These are phyloP conservation scores for Rhopalosiphum maidis DNA, from an alignment of 1,140 invertebrate genomes.

Conservation along the genomic window DNA sequence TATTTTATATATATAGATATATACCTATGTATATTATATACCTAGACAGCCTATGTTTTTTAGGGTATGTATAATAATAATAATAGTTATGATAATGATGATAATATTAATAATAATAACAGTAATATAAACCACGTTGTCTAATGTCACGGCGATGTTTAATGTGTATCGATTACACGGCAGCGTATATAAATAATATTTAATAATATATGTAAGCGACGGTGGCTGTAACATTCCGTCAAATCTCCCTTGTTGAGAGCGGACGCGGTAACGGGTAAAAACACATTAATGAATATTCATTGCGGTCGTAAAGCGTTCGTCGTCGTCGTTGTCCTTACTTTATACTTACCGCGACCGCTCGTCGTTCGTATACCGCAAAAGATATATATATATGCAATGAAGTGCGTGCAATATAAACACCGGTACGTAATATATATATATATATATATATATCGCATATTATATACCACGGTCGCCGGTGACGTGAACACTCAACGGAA, in stretches of 20 bases:
- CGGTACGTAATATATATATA: too few species aligned
- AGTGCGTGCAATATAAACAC: background rate
- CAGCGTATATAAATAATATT: background rate
- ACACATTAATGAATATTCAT: slow-evolving; percentile 2
- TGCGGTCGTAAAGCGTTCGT: background rate
- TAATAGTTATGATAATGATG: background rate
- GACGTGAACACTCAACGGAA: background rate
- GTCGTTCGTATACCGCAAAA: background rate
- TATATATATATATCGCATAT: background rate
- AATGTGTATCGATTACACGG: background rate
- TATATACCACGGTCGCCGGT: background rate
- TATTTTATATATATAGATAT: too few species aligned
- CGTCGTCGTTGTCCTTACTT: background rate
- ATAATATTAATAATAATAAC: too few species aligned
- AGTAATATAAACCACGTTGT: background rate
- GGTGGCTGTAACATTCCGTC: background rate
- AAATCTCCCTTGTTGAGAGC: background rate
- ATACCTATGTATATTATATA: background rate
- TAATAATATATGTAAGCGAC: background rate
- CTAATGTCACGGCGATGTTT: background rate
- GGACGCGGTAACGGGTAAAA: background rate
- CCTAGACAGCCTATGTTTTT: background rate
- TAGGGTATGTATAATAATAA: background rate
- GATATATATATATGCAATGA: background rate
- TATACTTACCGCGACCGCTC: background rate